Conservation (phyloP, 2,888 invertebrate species). For the Rapana venosa region DNA sequence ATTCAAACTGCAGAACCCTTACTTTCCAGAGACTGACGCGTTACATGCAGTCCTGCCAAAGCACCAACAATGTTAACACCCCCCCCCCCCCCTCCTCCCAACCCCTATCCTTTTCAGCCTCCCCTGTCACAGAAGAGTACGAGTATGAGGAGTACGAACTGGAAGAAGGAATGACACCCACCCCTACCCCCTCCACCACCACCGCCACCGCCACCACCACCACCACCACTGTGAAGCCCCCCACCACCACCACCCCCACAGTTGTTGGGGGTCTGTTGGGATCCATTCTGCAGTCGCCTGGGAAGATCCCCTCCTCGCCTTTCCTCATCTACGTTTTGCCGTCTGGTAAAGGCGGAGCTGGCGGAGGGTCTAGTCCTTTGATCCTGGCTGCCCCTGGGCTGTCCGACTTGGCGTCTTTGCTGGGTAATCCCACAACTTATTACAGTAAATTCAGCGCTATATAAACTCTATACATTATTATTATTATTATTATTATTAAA, state of each 20-base stretch:
- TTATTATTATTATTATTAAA: too few species aligned
- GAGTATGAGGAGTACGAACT: constrained; percentile 30
- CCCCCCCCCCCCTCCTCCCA: background rate
- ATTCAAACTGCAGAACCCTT: too few species aligned
- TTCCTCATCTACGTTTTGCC: background rate
- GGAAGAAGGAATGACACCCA: constrained; percentile 26
- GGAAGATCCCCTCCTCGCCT: background rate
- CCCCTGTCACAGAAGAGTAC: constrained; percentile 15
- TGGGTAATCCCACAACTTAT: too few species aligned
- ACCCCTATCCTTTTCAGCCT: background rate
- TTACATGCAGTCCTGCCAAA: too few species aligned
- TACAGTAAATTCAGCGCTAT: too few species aligned
- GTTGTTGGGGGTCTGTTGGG: background rate
- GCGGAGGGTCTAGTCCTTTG: constrained; percentile 17
- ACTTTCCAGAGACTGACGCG: too few species aligned
- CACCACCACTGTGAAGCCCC: background rate
- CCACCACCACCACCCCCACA: background rate
- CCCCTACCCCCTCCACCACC: background rate
- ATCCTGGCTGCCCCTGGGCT: background rate
- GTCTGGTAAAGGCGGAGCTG: background rate
- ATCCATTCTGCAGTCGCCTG: background rate
- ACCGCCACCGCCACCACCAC: background rate
- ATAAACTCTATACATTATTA: too few species aligned
- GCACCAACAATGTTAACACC: too few species aligned
- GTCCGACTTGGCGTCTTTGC: constrained; percentile 7